Percentiles rank a stretch among this genome's conserved stretches.
Conservation (phyloP, 2,113 vertebrate genomes). For the Tamias sibiricus region DNA sequence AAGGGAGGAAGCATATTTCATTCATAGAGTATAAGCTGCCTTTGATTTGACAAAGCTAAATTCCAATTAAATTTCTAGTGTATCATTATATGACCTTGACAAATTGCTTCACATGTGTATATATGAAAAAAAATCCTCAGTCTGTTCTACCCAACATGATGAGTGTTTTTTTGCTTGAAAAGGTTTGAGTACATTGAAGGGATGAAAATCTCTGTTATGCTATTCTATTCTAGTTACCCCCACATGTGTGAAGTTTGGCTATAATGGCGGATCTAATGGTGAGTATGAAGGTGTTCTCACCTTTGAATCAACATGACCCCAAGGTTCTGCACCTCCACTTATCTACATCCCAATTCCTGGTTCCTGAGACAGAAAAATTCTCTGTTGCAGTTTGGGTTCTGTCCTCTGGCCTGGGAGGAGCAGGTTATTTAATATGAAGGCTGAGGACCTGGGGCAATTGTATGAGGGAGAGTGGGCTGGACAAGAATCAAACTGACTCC, state of each 20-base stretch:
- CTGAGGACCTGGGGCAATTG: background rate
- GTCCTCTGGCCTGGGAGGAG: background rate
- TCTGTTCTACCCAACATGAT: background rate
- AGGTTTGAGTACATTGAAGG: background rate
- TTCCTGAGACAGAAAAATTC: background rate
- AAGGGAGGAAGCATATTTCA: background rate
- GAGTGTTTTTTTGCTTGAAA: background rate
- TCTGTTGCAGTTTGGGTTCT: background rate
- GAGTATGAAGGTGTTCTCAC: no score
- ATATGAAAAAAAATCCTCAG: background rate
- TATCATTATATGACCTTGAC: background rate
- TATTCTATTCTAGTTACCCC: no score
- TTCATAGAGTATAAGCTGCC: background rate
- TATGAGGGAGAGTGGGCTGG: background rate
- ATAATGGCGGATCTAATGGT: accelerated
- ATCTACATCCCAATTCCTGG: background rate
- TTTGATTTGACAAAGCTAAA: background rate
- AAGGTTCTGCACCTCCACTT: background rate
- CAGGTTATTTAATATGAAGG: background rate
- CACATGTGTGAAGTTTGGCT: background rate
- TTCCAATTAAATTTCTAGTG: background rate
- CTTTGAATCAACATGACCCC: background rate
- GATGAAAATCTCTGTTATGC: no score
- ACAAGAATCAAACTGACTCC: no score
- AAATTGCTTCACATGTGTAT: background rate